Evolutionary conservation across 2,113 vertebrate species (phyloP).

Genomic region (Chrysemys picta): DNA sequence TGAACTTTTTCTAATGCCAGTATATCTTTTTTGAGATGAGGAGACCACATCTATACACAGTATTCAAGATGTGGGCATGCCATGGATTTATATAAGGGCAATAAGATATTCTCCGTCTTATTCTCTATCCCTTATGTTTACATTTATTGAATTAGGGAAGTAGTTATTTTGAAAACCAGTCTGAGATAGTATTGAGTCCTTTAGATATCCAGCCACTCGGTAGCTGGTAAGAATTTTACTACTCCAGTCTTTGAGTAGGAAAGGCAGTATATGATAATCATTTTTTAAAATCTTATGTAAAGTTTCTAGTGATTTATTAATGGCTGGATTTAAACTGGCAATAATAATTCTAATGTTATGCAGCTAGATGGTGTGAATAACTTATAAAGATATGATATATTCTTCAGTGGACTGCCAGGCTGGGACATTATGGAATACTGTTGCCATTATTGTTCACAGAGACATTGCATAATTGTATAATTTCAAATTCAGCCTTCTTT

Average conservation of each 20-base stretch:
- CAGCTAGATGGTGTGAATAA: not conserved
- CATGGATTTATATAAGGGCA: too few species aligned
- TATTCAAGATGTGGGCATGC: too few species aligned
- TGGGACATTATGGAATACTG: not conserved
- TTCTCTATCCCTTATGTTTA: not conserved
- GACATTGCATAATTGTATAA: conserved; percentile 13
- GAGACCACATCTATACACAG: too few species aligned
- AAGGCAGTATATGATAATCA: not conserved
- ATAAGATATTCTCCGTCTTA: too few species aligned
- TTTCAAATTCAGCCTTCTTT: conserved; percentile 30
- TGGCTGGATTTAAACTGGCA: not conserved
- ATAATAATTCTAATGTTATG: conserved; percentile 18
- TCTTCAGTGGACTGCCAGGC: conserved; percentile 1
- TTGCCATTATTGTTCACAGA: conserved; percentile 7
- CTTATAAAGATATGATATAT: not conserved
- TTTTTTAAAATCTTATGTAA: conserved; percentile 22
- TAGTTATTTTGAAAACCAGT: conserved; percentile 1
- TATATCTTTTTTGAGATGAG: too few species aligned
- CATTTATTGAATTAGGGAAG: not conserved
- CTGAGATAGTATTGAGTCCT: not conserved
- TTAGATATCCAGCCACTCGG: not conserved
- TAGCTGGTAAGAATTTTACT: not conserved
- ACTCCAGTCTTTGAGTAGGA: not conserved
- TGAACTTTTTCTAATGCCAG: too few species aligned
- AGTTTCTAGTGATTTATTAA: not conserved